Evolutionary conservation across 1,140 invertebrate genomes (phyloP).

Genomic region (Muscidifurax raptorellus): DNA sequence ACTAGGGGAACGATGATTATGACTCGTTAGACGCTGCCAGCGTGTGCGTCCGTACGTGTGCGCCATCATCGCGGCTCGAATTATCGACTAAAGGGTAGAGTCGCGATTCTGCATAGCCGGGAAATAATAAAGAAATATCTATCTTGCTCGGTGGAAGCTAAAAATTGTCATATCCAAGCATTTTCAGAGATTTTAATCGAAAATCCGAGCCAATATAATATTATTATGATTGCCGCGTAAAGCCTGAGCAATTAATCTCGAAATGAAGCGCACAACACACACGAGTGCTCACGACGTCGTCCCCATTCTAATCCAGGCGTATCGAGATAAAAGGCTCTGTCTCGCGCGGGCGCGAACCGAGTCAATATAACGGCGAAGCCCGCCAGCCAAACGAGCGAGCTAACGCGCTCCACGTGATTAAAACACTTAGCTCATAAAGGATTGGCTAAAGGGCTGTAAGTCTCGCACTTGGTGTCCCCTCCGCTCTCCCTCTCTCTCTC

Average conservation of each 20-base stretch:
- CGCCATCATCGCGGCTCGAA: constrained; percentile 21
- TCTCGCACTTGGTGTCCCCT: background rate
- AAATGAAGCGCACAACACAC: background rate
- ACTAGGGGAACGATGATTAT: constrained; percentile 58
- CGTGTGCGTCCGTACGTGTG: background rate
- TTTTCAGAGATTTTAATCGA: no score
- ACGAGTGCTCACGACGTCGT: background rate
- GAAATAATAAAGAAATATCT: no score
- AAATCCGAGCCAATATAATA: no score
- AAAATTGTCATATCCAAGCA: no score
- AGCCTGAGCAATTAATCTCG: constrained; percentile 21
- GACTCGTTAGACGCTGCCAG: constrained; percentile 53
- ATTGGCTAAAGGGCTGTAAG: constrained; percentile 33
- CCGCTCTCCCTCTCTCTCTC: no score
- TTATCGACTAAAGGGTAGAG: constrained; percentile 38
- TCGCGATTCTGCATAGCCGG: no score
- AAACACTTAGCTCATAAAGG: constrained; percentile 52
- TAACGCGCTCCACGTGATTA: constrained; percentile 46
- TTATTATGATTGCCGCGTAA: background rate
- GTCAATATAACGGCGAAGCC: constrained; percentile 38
- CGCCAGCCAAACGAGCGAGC: constrained; percentile 6
- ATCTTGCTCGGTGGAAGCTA: no score
- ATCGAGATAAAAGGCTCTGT: constrained; percentile 41
- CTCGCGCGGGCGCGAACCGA: constrained; percentile 23
- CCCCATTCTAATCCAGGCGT: constrained; percentile 25